These are phyloP conservation scores for Orius insidiosus DNA, from an alignment of 1,140 invertebrate species.

Conservation along the genomic window DNA sequence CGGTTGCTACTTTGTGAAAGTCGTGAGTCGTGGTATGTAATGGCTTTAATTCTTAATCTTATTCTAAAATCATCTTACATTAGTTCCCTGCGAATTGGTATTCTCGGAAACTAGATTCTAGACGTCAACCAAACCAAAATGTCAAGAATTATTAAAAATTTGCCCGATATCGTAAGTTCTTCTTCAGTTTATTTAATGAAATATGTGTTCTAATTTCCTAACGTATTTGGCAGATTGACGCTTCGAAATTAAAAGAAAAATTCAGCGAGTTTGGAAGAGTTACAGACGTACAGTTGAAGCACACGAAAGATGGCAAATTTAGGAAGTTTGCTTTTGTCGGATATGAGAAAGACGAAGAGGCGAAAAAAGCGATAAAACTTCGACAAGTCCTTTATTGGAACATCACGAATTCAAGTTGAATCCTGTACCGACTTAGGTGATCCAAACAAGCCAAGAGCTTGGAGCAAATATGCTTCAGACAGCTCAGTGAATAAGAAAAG, in stretches of 20 bases:
- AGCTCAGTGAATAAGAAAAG: slow-evolving; percentile 42
- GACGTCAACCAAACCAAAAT: too few species aligned
- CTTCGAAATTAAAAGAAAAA: slow-evolving; percentile 51
- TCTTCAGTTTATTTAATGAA: too few species aligned
- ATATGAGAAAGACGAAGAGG: slow-evolving; percentile 62
- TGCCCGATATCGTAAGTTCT: slow-evolving; percentile 11
- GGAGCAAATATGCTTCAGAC: slow-evolving; percentile 69
- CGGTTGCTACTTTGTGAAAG: too few species aligned
- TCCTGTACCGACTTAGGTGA: slow-evolving; percentile 53
- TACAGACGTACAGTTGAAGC: slow-evolving; percentile 85
- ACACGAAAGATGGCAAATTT: slow-evolving; percentile 76
- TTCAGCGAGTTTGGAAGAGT: slow-evolving; percentile 68
- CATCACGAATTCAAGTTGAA: slow-evolving; percentile 61
- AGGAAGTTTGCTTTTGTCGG: slow-evolving; percentile 85
- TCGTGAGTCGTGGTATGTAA: too few species aligned
- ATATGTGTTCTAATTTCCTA: background rate
- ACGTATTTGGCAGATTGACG: slow-evolving; percentile 45
- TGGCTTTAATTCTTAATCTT: too few species aligned
- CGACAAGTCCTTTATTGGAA: slow-evolving; percentile 68
- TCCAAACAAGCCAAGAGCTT: slow-evolving; percentile 70
- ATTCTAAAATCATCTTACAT: too few species aligned
- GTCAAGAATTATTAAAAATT: slow-evolving; percentile 20
- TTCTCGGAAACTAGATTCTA: too few species aligned
- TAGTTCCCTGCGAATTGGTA: too few species aligned
- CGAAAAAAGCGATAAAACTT: slow-evolving; percentile 57